Conservation (phyloP, 2,797 vertebrate genomes). For the Rallus crepitans region DNA sequence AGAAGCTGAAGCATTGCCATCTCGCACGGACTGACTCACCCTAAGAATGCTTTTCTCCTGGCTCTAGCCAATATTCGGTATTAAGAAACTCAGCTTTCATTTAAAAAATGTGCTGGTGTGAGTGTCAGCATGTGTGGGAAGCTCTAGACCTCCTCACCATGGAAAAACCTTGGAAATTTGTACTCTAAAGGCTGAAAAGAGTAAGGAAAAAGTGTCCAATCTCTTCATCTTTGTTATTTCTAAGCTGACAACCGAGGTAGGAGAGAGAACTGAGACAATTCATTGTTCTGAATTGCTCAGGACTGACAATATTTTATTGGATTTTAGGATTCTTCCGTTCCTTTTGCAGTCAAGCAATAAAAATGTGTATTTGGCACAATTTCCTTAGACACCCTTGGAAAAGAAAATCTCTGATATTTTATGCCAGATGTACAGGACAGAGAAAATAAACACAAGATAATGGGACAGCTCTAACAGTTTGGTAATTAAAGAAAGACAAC, state of each 20-base stretch:
- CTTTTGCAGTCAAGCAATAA: background rate
- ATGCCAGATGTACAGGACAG: background rate
- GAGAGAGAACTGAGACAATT: background rate
- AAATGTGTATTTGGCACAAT: conserved; percentile 9
- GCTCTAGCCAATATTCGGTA: background rate
- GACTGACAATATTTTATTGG: background rate
- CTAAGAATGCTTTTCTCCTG: background rate
- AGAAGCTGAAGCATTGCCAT: background rate
- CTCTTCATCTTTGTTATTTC: background rate
- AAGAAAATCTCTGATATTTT: conserved; percentile 33
- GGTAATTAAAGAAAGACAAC: conserved; percentile 27
- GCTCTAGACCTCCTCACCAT: background rate
- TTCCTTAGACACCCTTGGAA: background rate
- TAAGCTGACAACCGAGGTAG: background rate
- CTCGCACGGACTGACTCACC: accelerated
- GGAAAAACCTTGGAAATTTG: background rate
- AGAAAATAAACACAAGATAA: conserved; percentile 2
- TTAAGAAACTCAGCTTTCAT: background rate
- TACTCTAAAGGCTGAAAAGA: background rate
- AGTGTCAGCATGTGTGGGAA: background rate
- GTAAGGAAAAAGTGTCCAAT: background rate
- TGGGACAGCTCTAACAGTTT: background rate
- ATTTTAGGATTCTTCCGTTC: conserved; percentile 6
- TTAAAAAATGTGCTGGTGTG: background rate
- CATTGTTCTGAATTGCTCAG: background rate